These are phyloP conservation scores for Cyprinodon diabolis DNA, from an alignment of 2,797 vertebrate genomes.

Conservation along the genomic window DNA sequence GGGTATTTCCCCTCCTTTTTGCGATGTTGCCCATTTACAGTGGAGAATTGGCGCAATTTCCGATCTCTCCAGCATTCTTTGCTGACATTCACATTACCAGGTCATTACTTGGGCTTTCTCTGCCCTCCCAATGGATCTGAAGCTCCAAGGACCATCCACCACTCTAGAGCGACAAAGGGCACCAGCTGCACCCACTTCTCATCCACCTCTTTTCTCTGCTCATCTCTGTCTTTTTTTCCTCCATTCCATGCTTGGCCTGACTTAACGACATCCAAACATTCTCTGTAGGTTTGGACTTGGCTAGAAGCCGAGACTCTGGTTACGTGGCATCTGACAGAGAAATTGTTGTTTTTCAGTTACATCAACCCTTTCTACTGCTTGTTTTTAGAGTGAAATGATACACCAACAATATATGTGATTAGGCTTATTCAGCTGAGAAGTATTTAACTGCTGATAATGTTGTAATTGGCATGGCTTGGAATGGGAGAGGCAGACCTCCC, in stretches of 20 bases:
- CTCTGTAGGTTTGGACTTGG: slow-evolving; percentile 56
- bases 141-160: slow-evolving; percentile 73
- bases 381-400: slow-evolving; percentile 51
- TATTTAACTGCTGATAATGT: slow-evolving; percentile 48
- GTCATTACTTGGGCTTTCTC: slow-evolving; percentile 78
- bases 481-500: slow-evolving; percentile 34
- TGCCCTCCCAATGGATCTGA: slow-evolving; percentile 66
- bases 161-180: slow-evolving; percentile 74
- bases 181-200: slow-evolving; percentile 85
- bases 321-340: slow-evolving; percentile 49
- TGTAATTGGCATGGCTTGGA: slow-evolving; percentile 36
- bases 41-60: slow-evolving; percentile 81
- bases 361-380: slow-evolving; percentile 40
- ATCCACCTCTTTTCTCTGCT: slow-evolving; percentile 56
- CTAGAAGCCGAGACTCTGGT: slow-evolving; percentile 43
- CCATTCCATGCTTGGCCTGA: slow-evolving; percentile 42
- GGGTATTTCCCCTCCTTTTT: slow-evolving; percentile 68
- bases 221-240: slow-evolving; percentile 47
- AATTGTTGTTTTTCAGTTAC: slow-evolving; percentile 54
- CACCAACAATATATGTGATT: slow-evolving; percentile 67
- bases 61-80: slow-evolving; percentile 81
- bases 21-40: slow-evolving; percentile 75
- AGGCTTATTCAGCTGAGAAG: slow-evolving; percentile 52
- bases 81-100: slow-evolving; percentile 83
- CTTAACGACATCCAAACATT: slow-evolving; percentile 59